These are phyloP conservation scores for Aphaenogaster rudis DNA, from an alignment of 1,140 invertebrate species.

Conservation along the genomic window DNA sequence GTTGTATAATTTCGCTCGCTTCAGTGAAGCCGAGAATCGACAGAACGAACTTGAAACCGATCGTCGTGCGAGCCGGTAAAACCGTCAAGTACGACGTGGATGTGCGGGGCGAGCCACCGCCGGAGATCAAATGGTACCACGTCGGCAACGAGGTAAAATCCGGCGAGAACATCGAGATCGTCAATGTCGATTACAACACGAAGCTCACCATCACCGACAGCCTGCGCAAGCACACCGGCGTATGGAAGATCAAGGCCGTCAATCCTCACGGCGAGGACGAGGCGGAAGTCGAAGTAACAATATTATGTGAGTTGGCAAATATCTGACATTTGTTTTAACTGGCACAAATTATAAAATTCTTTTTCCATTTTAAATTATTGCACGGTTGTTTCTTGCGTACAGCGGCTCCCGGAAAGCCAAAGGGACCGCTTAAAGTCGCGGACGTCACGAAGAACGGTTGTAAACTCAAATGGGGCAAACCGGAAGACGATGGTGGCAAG, in stretches of 20 bases:
- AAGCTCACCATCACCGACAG: conserved; percentile 96
- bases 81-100: conserved; percentile 97
- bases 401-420: conserved; percentile 94
- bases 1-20: conserved; percentile 67
- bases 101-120: conserved; percentile 97
- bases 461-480: conserved; percentile 98
- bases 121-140: conserved; percentile 96
- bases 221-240: conserved; percentile 93
- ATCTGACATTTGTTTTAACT: background rate
- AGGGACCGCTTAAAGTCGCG: conserved; percentile 96
- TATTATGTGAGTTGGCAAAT: conserved; percentile 91
- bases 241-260: conserved; percentile 96
- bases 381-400: background rate
- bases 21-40: conserved; percentile 98
- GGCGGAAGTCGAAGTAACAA: conserved; percentile 96
- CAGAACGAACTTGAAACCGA: conserved; percentile 96
- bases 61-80: conserved; percentile 96
- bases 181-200: conserved; percentile 97
- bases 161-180: conserved; percentile 93
- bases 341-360: background rate
- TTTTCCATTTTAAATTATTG: conserved; percentile 1
- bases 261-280: conserved; percentile 98
- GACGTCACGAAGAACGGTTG: conserved; percentile 97
- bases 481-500: conserved; percentile 99
- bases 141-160: conserved; percentile 87